Conservation (phyloP, 1,140 invertebrate species). For the Meloidogyne exigua region DNA sequence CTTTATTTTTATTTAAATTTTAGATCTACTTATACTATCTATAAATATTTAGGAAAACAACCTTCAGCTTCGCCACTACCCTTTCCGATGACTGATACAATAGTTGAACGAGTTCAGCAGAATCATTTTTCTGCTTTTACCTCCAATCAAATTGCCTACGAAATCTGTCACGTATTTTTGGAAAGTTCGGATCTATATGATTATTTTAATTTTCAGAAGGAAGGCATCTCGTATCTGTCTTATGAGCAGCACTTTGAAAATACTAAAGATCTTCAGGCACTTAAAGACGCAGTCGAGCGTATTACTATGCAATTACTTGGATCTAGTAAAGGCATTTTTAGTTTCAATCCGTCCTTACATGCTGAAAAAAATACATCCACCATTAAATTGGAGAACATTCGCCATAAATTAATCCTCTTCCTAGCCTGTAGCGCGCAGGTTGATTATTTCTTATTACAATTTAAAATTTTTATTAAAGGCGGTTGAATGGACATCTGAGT, state of each 20-base stretch:
- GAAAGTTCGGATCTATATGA: neutral
- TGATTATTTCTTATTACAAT: neutral
- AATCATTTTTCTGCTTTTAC: neutral
- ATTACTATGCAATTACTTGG: neutral
- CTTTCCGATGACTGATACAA: neutral
- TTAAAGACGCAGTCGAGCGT: neutral
- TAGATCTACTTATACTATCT: too few relatives aligned
- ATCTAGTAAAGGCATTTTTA: neutral
- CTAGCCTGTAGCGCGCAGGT: conserved; percentile 20
- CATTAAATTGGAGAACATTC: conserved; percentile 12
- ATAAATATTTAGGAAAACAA: neutral
- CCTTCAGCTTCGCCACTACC: neutral
- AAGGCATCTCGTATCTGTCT: conserved; percentile 5
- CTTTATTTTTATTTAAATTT: neutral
- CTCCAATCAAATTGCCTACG: conserved; percentile 15
- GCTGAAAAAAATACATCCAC: conserved; percentile 1
- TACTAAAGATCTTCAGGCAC: conserved; percentile 8
- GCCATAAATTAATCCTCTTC: conserved; percentile 10
- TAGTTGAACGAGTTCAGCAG: neutral
- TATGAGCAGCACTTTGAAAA: conserved; percentile 19
- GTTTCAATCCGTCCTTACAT: neutral
- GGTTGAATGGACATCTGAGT: conserved; percentile 25
- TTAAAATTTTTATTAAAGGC: neutral
- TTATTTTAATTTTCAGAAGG: conserved; percentile 10
- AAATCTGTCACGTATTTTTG: conserved; percentile 7